These are phyloP conservation scores for Altica lythri DNA, from an alignment of 2,888 invertebrate genomes.

Conservation along the genomic window DNA sequence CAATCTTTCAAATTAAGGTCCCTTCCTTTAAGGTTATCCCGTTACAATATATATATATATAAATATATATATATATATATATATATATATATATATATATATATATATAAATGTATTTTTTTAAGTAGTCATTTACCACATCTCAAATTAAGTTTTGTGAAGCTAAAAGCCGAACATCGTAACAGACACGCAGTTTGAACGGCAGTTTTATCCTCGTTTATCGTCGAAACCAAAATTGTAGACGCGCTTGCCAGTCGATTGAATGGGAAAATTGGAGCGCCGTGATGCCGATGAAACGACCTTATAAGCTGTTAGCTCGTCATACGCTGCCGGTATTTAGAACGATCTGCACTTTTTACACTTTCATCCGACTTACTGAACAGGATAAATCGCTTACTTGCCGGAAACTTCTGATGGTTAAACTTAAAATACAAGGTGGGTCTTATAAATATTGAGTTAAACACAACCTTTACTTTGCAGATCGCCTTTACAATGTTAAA, in stretches of 20 bases:
- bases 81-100: too few relatives aligned
- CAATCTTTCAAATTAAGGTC: too few relatives aligned
- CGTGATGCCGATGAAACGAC: conserved; percentile 48
- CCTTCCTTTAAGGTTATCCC: too few relatives aligned
- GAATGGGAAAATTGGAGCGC: conserved; percentile 54
- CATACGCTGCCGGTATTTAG: conserved; percentile 41
- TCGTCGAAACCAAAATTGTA: conserved; percentile 50
- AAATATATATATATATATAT: too few relatives aligned
- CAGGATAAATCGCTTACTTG: conserved; percentile 29
- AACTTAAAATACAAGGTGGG: conserved; percentile 16
- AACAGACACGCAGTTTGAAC: conserved; percentile 44
- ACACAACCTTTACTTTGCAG: too few relatives aligned
- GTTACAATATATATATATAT: too few relatives aligned
- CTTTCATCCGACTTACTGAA: conserved; percentile 32
- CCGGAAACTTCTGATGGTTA: conserved; percentile 21
- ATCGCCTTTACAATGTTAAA: too few relatives aligned
- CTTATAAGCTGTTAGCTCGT: conserved; percentile 51
- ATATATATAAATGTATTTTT: too few relatives aligned
- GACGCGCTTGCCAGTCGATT: conserved; percentile 49
- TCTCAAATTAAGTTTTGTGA: conserved; percentile 38
- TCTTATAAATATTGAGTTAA: too few relatives aligned
- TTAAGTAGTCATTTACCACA: too few relatives aligned
- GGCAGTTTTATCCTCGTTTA: conserved; percentile 47
- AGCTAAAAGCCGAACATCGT: conserved; percentile 12
- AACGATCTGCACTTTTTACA: conserved; percentile 30